phyloP scores from a whole-genome alignment of 2,888 invertebrate species.

The Andrena minutula region DNA sequence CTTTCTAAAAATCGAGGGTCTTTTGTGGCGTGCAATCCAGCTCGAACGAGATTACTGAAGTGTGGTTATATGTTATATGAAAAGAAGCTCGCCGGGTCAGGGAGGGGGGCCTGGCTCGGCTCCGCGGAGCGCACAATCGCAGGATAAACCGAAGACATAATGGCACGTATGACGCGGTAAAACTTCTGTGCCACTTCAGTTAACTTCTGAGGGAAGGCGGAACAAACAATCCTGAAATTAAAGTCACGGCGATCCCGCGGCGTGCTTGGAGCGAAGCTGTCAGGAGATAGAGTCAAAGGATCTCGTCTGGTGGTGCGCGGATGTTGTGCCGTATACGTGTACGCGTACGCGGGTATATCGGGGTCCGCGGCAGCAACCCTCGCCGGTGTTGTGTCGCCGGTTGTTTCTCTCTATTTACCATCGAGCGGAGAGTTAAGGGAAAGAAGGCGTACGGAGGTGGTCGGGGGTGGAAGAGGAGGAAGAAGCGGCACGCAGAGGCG shows the following conservation, averaged over 20 bases:
- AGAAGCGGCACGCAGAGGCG: conserved; percentile 29
- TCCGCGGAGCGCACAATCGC: conserved; percentile 47
- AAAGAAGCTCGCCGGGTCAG: conserved; percentile 30
- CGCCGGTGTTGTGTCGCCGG: conserved; percentile 49
- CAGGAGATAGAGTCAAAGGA: conserved; percentile 60
- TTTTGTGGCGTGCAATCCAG: conserved; percentile 11
- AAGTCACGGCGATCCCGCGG: conserved; percentile 66
- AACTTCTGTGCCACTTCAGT: conserved; percentile 66
- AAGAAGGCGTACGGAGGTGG: conserved; percentile 29
- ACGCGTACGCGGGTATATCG: conserved; percentile 14
- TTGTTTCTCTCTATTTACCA: conserved; percentile 66
- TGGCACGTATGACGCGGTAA: conserved; percentile 65
- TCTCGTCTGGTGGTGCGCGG: conserved; percentile 49
- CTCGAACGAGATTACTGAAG: conserved; percentile 26
- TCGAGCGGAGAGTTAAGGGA: conserved; percentile 55
- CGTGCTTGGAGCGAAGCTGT: conserved; percentile 39
- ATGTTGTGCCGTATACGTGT: conserved; percentile 47
- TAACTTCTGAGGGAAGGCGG: conserved; percentile 66
- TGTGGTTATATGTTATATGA: conserved; percentile 36
- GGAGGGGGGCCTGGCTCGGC: conserved; percentile 3
- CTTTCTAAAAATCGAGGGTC: conserved; percentile 20
- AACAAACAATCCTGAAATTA: conserved; percentile 67
- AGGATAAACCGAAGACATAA: conserved; percentile 59
- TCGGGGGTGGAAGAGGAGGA: neutral
- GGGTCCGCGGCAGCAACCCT: conserved; percentile 49